Evolutionary conservation across 2,797 vertebrate species (phyloP), one percentile per base, ranked within the genome.

Genomic region (Pelodytes ibericus): DNA sequence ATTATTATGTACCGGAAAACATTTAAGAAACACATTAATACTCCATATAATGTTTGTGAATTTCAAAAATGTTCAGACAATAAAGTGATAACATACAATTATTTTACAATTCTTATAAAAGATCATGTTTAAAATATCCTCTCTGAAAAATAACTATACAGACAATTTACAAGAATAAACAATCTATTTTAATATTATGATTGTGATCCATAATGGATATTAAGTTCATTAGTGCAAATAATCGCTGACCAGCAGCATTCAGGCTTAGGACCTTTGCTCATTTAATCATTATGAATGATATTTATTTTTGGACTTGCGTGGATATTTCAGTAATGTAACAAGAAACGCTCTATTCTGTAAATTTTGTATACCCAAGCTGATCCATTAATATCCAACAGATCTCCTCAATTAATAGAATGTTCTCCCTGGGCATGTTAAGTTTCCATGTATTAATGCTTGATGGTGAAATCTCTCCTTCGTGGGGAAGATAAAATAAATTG

Each of bases 401-500:
- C 69, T 93, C 92, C 83, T 99, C 97, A 69, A 97, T 93, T 68
- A 87, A 80, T 79, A 87, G 88, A 84, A 98, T 87, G 80, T 98
- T 96, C 82, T 92, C 92, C 20, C 41, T 88, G 44, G 94, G 89
- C 94, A 99, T 93, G 29, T 92, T 94, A 47, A 90, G 86, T 81
- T 91, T 95, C 97, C 97, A 99, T 64, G 83, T 71, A 80, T 96
- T 88, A 73, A 94, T 93, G 80, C 86, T 95, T 60, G 87, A 88
- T 41, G 95, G 93, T 74, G 97, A 98, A 80, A 99, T 94, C 83
- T 97, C 94, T 11, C 96, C 95, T 82, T 99, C 97, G 3, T 98
- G 95, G 86, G 95, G 94, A 29, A 99, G 93, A 82, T 94, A 96
- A 87, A 95, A 98, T 88, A 98, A 89, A 88, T 93, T 95, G 1